A percentile compares a stretch with the other conserved stretches of the same genome.
phyloP scores from a whole-genome alignment of 2,113 vertebrate species.

The Kryptolebias marmoratus region DNA sequence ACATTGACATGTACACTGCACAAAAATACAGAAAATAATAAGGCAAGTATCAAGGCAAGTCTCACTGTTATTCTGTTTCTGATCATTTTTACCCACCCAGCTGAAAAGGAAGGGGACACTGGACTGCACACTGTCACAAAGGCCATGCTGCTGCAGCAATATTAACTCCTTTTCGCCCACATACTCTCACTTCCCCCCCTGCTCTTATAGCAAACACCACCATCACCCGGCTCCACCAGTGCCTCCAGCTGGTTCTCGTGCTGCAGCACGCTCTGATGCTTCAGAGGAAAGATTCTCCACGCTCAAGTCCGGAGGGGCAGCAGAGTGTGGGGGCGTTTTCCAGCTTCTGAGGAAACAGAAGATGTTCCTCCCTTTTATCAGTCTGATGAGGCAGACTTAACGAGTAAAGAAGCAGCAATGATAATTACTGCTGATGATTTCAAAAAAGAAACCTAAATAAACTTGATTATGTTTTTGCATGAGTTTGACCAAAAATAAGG shows the following conservation, averaged over 20 bases:
- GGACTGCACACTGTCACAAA: constrained; percentile 15
- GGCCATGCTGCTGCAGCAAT: constrained; percentile 37
- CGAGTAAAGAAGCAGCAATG: constrained; percentile 20
- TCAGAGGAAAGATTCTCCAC: constrained; percentile 50
- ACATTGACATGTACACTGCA: constrained; percentile 11
- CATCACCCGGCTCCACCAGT: constrained; percentile 50
- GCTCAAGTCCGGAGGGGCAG: constrained; percentile 48
- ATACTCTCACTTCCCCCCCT: background rate
- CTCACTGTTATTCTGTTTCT: background rate
- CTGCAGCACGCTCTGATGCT: constrained; percentile 49
- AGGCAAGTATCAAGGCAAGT: background rate
- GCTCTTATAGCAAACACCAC: constrained; percentile 24
- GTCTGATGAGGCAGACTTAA: constrained; percentile 48
- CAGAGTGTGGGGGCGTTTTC: constrained; percentile 55
- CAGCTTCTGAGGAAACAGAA: constrained; percentile 39
- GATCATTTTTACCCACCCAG: constrained; percentile 21
- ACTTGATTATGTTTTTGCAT: no score
- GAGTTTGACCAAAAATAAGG: no score
- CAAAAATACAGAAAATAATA: constrained; percentile 15
- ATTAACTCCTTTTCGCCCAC: constrained; percentile 39
- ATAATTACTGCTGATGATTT: background rate
- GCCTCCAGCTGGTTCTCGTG: constrained; percentile 60
- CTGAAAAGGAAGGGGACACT: background rate
- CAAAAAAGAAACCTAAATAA: no score
- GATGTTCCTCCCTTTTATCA: constrained; percentile 48